Base-by-base conservation (phyloP, 2,888 invertebrate species). In the Gandaritis pyraliata region DNA sequence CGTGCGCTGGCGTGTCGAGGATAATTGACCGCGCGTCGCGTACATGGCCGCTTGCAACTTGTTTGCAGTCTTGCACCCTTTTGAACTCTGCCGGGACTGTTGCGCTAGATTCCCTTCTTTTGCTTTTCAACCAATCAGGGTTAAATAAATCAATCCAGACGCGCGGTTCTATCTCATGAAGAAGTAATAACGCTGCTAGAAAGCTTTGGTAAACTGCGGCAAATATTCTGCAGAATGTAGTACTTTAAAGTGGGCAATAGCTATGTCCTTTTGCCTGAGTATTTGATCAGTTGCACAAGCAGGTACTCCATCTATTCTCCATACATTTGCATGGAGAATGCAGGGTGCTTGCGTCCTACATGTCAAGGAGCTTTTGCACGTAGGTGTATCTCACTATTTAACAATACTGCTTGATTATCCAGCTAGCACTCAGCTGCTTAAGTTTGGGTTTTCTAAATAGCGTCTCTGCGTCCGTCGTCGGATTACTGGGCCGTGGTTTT, bases 41-140 rank as follows among this genome's bases (percentile, higher is more conserved):
- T 47, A 41, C 52, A 41, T 16, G 5, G 16, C 11, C 5, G 18
- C 36, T 30, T 18, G 45, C 12, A 58, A 57, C 60, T 54, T 29
- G 60, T 50, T 51, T 61, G 48, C 49, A 50, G 23, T 43, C 33
- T 36, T 50, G 57, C 53, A 57, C 52, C 47, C 52, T 52, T 61
- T 48, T 49, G 53, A 61, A 52, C 52, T 55, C 45, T n/a, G 30
- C n/a, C 39, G 39, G n/a, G 30, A 39, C 23, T 43, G 38, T 33
- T 54, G 33, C n/a, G 45, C 38, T 33, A 30, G 4, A 13, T 47
- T 47, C 8, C 8, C 29, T 47, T 8, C 13, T 13, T 7, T 47
- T 23, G 46, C 18, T 30, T 13, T 13, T 13, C 7, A 29, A 29
- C n/a, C 18, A 33, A 5, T 33, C 29, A 29, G 29, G 33, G 10